Evolutionary conservation across 2,888 invertebrate genomes (phyloP).

Genomic region (Rutpela maculata): DNA sequence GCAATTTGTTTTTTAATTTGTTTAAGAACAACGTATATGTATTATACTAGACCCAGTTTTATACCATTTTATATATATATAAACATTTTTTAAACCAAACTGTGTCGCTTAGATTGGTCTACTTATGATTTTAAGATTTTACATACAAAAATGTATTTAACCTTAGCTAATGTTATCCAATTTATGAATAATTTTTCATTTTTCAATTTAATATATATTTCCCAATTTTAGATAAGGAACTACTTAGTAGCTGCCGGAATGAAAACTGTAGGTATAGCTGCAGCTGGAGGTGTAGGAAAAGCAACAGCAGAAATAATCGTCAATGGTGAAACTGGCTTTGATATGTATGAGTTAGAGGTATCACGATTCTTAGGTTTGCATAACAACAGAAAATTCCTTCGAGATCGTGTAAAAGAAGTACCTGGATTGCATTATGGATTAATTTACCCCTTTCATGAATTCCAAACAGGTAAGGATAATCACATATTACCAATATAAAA

Average conservation of each 20-base stretch:
- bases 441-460: slow-evolving; percentile 90
- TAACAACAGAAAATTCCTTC: slow-evolving; percentile 94
- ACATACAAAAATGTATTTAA: too few species aligned
- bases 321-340: slow-evolving; percentile 86
- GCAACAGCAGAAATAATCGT: slow-evolving; percentile 92
- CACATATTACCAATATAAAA: too few species aligned
- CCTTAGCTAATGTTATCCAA: neutral
- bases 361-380: slow-evolving; percentile 94
- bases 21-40: too few species aligned
- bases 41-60: too few species aligned
- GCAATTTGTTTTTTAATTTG: too few species aligned
- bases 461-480: slow-evolving; percentile 77
- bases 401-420: slow-evolving; percentile 93
- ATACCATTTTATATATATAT: too few species aligned
- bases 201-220: slow-evolving; percentile 53
- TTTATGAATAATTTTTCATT: neutral
- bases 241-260: slow-evolving; percentile 96
- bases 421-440: slow-evolving; percentile 92
- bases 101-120: too few species aligned
- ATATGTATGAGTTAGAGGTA: slow-evolving; percentile 93
- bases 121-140: too few species aligned
- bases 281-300: slow-evolving; percentile 96
- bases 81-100: too few species aligned
- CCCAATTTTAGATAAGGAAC: slow-evolving; percentile 81
- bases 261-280: slow-evolving; percentile 96